Percentiles rank a stretch among this genome's conserved stretches.
phyloP scores from a whole-genome alignment of 1,140 invertebrate species.

The Conus ventricosus region DNA sequence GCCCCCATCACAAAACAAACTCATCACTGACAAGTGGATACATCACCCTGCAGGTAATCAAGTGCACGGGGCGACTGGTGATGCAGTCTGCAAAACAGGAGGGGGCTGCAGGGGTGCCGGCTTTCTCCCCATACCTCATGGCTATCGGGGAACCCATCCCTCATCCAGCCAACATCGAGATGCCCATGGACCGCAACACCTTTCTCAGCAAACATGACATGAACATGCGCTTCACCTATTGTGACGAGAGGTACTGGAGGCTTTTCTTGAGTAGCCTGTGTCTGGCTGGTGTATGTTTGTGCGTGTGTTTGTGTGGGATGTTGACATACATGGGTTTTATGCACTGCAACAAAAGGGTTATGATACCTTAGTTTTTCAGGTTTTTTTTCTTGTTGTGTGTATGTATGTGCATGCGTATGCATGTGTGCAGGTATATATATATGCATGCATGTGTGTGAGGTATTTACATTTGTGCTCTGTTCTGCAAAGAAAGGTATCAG shows the following conservation, averaged over 20 bases:
- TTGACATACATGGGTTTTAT: too few species aligned
- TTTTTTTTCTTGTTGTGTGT: too few species aligned
- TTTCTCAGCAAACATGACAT: constrained; percentile 93
- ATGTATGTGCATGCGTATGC: too few species aligned
- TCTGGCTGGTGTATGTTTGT: constrained; percentile 9
- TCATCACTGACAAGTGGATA: too few species aligned
- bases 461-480: too few species aligned
- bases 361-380: too few species aligned
- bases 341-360: too few species aligned
- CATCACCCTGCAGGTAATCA: constrained; percentile 83
- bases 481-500: too few species aligned
- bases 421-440: too few species aligned
- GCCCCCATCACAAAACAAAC: too few species aligned
- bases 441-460: too few species aligned
- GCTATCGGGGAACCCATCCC: constrained; percentile 91
- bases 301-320: neutral
- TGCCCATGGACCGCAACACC: constrained; percentile 89
- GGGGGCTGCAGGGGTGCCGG: neutral
- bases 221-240: constrained; percentile 95
- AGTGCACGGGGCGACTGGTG: constrained; percentile 86
- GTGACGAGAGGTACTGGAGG: constrained; percentile 88
- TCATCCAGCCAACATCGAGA: constrained; percentile 94
- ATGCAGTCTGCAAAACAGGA: constrained; percentile 21
- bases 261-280: neutral
- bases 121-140: constrained; percentile 70